Evolutionary conservation across 2,888 invertebrate genomes (phyloP).

Genomic region (Gari tellinella): DNA sequence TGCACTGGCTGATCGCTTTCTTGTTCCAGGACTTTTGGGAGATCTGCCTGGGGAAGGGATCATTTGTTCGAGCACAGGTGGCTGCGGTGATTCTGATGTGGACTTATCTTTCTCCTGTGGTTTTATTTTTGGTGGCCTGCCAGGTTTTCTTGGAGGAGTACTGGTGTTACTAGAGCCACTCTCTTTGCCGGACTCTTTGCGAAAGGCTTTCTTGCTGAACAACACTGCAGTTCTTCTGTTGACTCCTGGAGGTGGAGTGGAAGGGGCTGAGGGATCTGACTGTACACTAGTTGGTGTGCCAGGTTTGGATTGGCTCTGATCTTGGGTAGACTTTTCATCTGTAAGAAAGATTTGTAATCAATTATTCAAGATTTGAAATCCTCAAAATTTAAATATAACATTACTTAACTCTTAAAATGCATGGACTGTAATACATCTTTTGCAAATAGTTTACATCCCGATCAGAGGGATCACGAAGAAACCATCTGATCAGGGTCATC

Average conservation of each 20-base stretch:
- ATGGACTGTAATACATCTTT: no score
- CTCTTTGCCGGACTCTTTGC: constrained; percentile 57
- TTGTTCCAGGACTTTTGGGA: constrained; percentile 68
- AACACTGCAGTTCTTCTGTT: constrained; percentile 91
- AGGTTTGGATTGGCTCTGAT: constrained; percentile 42
- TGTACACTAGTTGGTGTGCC: constrained; percentile 49
- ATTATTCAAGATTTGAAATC: no score
- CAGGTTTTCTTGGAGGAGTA: constrained; percentile 69
- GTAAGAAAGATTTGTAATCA: constrained; percentile 7
- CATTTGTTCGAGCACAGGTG: constrained; percentile 67
- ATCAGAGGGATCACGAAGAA: no score
- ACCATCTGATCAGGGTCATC: no score
- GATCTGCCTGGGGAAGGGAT: constrained; percentile 61
- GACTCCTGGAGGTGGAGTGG: constrained; percentile 86
- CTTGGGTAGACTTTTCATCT: constrained; percentile 33
- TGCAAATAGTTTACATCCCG: no score
- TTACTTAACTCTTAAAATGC: no score
- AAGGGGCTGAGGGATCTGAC: constrained; percentile 53
- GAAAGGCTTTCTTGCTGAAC: constrained; percentile 88
- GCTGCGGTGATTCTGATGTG: constrained; percentile 63
- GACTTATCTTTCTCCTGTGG: constrained; percentile 47
- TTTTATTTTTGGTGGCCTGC: constrained; percentile 66
- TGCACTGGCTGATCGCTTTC: constrained; percentile 77
- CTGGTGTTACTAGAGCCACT: constrained; percentile 53
- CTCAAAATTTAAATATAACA: no score